These are phyloP conservation scores for Phyllopteryx taeniolatus DNA, from an alignment of 2,113 vertebrate species.

Conservation along the genomic window DNA sequence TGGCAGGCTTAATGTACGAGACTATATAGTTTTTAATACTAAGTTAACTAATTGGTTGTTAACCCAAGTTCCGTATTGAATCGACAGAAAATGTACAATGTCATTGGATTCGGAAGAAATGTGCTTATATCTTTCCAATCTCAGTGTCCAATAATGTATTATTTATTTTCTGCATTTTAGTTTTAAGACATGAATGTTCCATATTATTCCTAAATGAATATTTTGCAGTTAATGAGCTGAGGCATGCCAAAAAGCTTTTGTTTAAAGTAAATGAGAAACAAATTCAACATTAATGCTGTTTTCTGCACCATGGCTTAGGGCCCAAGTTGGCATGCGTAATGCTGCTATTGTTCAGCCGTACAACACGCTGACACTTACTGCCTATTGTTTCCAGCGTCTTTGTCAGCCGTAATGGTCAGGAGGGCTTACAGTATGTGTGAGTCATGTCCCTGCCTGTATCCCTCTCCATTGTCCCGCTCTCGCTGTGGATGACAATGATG, in stretches of 20 bases:
- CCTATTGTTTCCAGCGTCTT: slow-evolving; percentile 46
- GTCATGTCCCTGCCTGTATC: slow-evolving; percentile 63
- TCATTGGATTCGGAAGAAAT: background rate
- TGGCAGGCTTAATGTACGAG: no score
- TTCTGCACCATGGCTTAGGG: background rate
- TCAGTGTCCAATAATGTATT: background rate
- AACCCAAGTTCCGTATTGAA: background rate
- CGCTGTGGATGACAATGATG: slow-evolving; percentile 53
- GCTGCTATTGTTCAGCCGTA: slow-evolving; percentile 37
- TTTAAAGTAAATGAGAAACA: slow-evolving; percentile 17
- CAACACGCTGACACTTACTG: slow-evolving; percentile 33
- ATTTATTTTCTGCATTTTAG: background rate
- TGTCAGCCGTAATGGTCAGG: slow-evolving; percentile 43
- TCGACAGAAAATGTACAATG: background rate
- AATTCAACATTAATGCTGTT: slow-evolving; percentile 5
- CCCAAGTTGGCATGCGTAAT: slow-evolving; percentile 7
- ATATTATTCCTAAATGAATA: background rate
- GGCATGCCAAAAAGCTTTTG: background rate
- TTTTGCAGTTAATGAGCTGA: background rate
- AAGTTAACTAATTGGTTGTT: background rate
- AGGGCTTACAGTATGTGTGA: slow-evolving; percentile 55
- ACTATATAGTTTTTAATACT: no score
- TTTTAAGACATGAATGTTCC: background rate
- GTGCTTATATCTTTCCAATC: background rate
- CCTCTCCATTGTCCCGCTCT: slow-evolving; percentile 57